Conservation (phyloP, 2,888 invertebrate genomes). For the Campopleginae sp. region DNA sequence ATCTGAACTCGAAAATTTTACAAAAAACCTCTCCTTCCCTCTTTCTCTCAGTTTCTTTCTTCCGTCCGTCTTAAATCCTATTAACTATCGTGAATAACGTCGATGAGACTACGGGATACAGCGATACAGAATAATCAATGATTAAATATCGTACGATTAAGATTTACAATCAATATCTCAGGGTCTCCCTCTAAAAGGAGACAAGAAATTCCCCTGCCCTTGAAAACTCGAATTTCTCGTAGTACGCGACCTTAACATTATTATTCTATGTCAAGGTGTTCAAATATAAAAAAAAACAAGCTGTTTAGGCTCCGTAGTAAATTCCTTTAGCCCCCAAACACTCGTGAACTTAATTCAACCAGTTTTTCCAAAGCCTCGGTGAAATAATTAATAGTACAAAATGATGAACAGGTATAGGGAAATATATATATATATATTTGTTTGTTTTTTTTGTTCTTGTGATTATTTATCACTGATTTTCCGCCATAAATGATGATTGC, state of each 20-base stretch:
- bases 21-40: constrained; percentile 1
- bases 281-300: not conserved
- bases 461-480: constrained; percentile 38
- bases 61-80: constrained; percentile 52
- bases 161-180: constrained; percentile 42
- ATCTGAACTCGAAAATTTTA: not conserved
- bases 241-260: not conserved
- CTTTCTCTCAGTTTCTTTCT: constrained; percentile 21
- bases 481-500: constrained; percentile 20
- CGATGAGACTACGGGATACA: constrained; percentile 43
- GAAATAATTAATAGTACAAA: constrained; percentile 28
- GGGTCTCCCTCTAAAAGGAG: not conserved
- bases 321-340: not conserved
- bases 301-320: not conserved
- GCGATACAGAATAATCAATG: constrained; percentile 29
- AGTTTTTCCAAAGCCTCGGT: not conserved
- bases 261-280: not conserved
- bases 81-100: constrained; percentile 57
- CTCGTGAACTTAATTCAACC: not conserved
- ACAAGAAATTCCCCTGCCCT: not conserved
- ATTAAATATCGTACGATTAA: constrained; percentile 58
- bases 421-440: constrained; percentile 36
- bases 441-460: constrained; percentile 22
- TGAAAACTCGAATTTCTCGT: not conserved
- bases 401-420: constrained; percentile 7